Percentiles rank a stretch among this genome's conserved stretches.
phyloP scores from a whole-genome alignment of 92 coral and sea anemone genomes.

The Porites lobata region DNA sequence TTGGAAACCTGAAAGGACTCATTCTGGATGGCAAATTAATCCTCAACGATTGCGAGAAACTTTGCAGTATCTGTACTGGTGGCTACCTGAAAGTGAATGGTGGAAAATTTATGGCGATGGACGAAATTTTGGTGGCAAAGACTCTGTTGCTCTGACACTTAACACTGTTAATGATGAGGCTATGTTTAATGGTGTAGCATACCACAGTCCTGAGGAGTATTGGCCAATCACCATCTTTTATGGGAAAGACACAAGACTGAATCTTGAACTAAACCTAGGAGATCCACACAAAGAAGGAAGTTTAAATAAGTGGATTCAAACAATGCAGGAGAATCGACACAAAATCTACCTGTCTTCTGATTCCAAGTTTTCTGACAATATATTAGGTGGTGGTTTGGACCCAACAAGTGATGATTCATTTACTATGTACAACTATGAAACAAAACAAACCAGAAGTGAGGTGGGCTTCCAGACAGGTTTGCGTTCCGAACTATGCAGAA shows the following conservation, averaged over 20 bases:
- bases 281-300: too few species aligned
- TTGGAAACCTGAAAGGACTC: conserved; percentile 22
- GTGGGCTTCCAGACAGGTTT: too few species aligned
- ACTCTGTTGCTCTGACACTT: conserved; percentile 24
- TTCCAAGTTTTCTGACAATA: too few species aligned
- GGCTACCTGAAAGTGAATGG: conserved; percentile 16
- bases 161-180: conserved; percentile 23
- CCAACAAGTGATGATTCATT: too few species aligned
- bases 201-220: conserved; percentile 23
- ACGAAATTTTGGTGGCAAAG: conserved; percentile 20
- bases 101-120: conserved; percentile 8
- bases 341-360: too few species aligned
- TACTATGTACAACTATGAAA: too few species aligned
- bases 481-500: too few species aligned
- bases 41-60: conserved; percentile 30
- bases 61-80: conserved; percentile 19
- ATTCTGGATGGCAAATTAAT: conserved; percentile 1
- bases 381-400: too few species aligned
- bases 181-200: conserved; percentile 19
- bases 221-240: not conserved
- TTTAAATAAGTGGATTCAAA: not conserved
- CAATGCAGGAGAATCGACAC: conserved; percentile 13
- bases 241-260: not conserved
- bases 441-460: too few species aligned
- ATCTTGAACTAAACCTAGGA: not conserved